These are phyloP conservation scores for Beris morrisii DNA, from an alignment of 2,888 invertebrate species.

Conservation along the genomic window DNA sequence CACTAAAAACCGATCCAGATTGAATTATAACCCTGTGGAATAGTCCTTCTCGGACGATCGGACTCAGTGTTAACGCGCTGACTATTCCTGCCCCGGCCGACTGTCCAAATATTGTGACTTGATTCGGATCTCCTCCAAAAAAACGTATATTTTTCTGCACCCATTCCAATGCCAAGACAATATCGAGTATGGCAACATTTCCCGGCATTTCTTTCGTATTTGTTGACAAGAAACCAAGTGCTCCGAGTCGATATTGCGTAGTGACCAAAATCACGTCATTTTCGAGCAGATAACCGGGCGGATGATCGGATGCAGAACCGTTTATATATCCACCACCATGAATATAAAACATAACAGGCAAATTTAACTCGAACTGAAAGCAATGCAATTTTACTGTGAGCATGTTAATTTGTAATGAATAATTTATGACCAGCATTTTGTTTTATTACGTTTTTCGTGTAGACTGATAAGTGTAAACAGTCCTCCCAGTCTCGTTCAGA, in stretches of 20 bases:
- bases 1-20: conserved; percentile 59
- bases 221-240: conserved; percentile 59
- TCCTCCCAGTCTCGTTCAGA: conserved; percentile 49
- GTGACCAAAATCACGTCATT: conserved; percentile 58
- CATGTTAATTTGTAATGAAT: neutral
- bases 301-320: conserved; percentile 52
- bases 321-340: conserved; percentile 56
- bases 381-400: neutral
- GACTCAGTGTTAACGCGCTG: conserved; percentile 56
- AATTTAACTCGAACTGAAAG: conserved; percentile 45
- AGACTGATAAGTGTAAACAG: conserved; percentile 52
- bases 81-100: conserved; percentile 60
- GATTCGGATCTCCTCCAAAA: conserved; percentile 59
- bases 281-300: conserved; percentile 56
- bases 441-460: conserved; percentile 51
- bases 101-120: conserved; percentile 60
- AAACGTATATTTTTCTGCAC: conserved; percentile 56
- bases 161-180: conserved; percentile 59
- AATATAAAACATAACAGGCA: conserved; percentile 56
- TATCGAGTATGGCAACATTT: conserved; percentile 60
- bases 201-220: conserved; percentile 58
- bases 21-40: conserved; percentile 59
- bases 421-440: neutral
- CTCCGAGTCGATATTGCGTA: conserved; percentile 59
- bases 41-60: conserved; percentile 48